Conservation (phyloP, 2,797 vertebrate species). For the Ctenosaura bakeri region DNA sequence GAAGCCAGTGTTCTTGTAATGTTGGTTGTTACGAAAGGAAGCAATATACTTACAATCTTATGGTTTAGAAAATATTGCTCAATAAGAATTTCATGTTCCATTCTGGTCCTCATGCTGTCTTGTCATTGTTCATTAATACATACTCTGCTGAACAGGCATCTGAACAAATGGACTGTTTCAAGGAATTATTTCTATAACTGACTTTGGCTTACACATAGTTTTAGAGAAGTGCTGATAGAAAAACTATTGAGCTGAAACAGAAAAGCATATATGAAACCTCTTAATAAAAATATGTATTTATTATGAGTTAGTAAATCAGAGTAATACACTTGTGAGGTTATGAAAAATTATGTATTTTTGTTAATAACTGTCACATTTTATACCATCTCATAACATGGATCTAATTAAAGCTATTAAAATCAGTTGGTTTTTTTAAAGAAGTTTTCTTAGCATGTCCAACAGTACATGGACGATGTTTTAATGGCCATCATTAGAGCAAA, state of each 20-base stretch:
- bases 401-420: neutral
- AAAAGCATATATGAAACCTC: conserved; percentile 61
- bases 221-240: conserved; percentile 59
- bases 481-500: conserved; percentile 26
- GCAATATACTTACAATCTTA: neutral
- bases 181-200: conserved; percentile 69
- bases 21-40: neutral
- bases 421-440: neutral
- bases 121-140: conserved; percentile 51
- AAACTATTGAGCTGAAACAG: conserved; percentile 61
- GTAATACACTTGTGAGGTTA: conserved; percentile 39
- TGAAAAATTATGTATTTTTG: conserved; percentile 19
- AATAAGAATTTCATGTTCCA: conserved; percentile 41
- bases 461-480: conserved; percentile 30
- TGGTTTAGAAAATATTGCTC: conserved; percentile 33
- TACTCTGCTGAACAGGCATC: conserved; percentile 55
- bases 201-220: conserved; percentile 65
- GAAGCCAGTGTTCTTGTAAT: neutral
- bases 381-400: neutral
- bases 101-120: conserved; percentile 5
- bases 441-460: neutral
- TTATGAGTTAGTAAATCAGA: conserved; percentile 61
- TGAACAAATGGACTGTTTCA: conserved; percentile 68
- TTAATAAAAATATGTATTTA: conserved; percentile 53
- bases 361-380: conserved; percentile 1